These are phyloP conservation scores for Microtus californicus DNA, from an alignment of 2,797 vertebrate genomes.

Conservation along the genomic window DNA sequence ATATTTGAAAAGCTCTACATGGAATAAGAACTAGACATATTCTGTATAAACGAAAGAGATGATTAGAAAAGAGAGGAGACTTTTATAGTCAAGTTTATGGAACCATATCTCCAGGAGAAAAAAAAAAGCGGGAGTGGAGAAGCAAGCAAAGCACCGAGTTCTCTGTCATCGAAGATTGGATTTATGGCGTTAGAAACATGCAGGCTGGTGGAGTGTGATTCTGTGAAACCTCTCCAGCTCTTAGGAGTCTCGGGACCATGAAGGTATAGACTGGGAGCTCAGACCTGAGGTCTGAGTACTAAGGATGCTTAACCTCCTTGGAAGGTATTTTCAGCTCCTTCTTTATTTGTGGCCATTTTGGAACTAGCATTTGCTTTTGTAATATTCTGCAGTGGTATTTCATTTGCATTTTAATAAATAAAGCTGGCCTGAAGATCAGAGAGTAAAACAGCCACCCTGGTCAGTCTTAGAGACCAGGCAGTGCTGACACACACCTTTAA, in stretches of 20 bases:
- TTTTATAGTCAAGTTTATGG: not conserved
- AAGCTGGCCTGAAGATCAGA: no score
- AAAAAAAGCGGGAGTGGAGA: not conserved
- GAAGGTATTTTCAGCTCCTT: not conserved
- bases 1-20: not conserved
- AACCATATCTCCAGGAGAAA: not conserved
- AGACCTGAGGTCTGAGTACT: not conserved
- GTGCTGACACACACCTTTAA: no score
- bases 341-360: not conserved
- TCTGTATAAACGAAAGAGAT: not conserved
- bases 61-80: not conserved
- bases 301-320: not conserved
- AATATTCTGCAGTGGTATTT: not conserved
- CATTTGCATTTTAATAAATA: no score
- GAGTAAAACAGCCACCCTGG: no score
- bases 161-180: not conserved
- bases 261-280: not conserved
- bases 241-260: not conserved
- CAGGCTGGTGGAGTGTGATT: not conserved
- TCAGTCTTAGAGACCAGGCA: no score
- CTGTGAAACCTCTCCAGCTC: not conserved
- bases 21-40: not conserved
- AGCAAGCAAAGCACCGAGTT: not conserved
- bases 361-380: conserved; percentile 20
- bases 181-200: not conserved